Conservation (phyloP, 2,113 vertebrate genomes). For the Chionodraco myersi region DNA sequence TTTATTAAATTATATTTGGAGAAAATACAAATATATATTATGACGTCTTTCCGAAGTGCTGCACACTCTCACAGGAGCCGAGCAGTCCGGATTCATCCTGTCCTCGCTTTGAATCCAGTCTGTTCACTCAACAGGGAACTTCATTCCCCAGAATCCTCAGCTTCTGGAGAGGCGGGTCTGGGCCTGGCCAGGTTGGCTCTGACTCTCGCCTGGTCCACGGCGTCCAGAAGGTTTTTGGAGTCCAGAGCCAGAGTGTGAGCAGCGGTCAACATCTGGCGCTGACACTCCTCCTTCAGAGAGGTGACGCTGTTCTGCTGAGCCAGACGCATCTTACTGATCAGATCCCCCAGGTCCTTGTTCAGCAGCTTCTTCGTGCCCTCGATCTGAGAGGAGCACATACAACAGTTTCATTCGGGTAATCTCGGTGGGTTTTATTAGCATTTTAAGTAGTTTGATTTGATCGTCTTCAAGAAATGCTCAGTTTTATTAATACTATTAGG, state of each 20-base stretch:
- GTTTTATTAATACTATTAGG: too few relatives aligned
- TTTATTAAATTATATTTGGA: not conserved
- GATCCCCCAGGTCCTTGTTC: constrained; percentile 92
- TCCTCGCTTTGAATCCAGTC: not conserved
- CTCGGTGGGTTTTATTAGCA: too few relatives aligned
- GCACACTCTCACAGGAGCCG: too few relatives aligned
- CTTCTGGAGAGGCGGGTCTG: constrained; percentile 75
- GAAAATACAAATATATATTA: constrained; percentile 17
- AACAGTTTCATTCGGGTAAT: not conserved
- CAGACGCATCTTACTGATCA: constrained; percentile 96
- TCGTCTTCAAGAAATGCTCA: too few relatives aligned
- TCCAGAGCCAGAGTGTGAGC: constrained; percentile 94
- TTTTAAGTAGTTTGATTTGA: too few relatives aligned
- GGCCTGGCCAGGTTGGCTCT: constrained; percentile 85
- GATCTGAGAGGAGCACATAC: constrained; percentile 65
- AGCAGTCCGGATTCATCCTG: not conserved
- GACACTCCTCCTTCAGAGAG: constrained; percentile 91
- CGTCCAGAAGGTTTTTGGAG: constrained; percentile 95
- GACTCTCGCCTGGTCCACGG: constrained; percentile 93
- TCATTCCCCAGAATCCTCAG: constrained; percentile 65
- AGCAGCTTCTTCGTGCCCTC: constrained; percentile 95
- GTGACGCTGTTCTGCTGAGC: constrained; percentile 94
- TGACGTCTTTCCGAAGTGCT: not conserved
- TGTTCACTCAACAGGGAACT: not conserved
- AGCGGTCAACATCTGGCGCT: constrained; percentile 92